These are phyloP conservation scores for Cyprinodon tularosa DNA, from an alignment of 2,113 vertebrate genomes.

Conservation along the genomic window DNA sequence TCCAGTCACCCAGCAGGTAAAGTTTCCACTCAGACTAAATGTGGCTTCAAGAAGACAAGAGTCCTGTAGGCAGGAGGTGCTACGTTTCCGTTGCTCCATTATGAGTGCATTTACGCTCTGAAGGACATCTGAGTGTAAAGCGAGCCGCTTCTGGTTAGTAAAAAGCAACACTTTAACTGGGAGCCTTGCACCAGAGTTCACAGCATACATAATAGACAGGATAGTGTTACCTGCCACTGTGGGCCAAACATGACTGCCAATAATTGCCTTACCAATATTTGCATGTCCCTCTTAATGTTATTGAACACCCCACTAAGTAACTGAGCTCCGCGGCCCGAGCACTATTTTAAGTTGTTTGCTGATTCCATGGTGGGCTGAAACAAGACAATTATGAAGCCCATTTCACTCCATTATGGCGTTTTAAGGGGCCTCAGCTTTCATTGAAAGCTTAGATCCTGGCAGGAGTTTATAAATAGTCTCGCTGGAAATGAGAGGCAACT, in stretches of 20 bases:
- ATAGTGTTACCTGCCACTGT: constrained; percentile 81
- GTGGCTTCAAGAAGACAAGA: constrained; percentile 43
- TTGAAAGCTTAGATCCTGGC: constrained; percentile 37
- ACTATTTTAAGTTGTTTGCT: constrained; percentile 79
- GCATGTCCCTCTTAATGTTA: constrained; percentile 79
- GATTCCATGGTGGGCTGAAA: constrained; percentile 66
- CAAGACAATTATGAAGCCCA: constrained; percentile 71
- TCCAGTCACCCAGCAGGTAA: constrained; percentile 32
- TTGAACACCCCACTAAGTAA: constrained; percentile 78
- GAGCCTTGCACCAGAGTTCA: constrained; percentile 67
- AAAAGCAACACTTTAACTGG: constrained; percentile 66
- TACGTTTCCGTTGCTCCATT: constrained; percentile 67
- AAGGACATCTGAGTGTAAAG: constrained; percentile 72
- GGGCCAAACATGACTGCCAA: constrained; percentile 74
- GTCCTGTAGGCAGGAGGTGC: constrained; percentile 53
- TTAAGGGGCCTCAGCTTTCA: constrained; percentile 65
- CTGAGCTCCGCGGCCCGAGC: constrained; percentile 47
- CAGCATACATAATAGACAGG: constrained; percentile 75
- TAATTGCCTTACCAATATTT: constrained; percentile 83
- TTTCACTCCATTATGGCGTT: constrained; percentile 70
- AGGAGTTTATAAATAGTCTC: constrained; percentile 7
- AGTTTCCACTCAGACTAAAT: constrained; percentile 30
- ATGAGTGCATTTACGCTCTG: constrained; percentile 66
- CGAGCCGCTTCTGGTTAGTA: constrained; percentile 69
- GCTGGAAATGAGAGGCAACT: constrained; percentile 16